Base-by-base conservation (phyloP, 2,113 vertebrate genomes). In the Lipophrys pholis region DNA sequence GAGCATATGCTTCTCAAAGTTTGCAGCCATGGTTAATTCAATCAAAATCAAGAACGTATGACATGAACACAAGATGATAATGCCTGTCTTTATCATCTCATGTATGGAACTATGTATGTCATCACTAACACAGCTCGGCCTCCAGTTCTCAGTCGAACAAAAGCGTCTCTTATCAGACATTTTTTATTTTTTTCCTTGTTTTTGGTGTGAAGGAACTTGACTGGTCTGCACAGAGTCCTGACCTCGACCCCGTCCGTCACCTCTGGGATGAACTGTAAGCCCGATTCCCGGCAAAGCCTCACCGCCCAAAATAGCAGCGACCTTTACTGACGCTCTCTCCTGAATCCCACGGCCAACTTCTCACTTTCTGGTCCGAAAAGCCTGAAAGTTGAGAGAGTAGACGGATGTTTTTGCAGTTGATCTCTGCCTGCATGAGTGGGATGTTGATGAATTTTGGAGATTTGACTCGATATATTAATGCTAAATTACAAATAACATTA, bases 231-330 rank as follows among this genome's bases (percentile, higher is more conserved):
- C 51, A 67, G 35, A 45, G 43, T n/a, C 64, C 50, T 6, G 51
- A 55, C 51, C 59, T 73, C 41, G 35, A 30, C 51, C 16, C 9
- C 12, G 30, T 73, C 42, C 43, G 56, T 49, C 70, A 64, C 52
- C 21, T 67, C 36, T 36, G 43, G 8, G 35, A 40, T 56, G 46
- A 63, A 39, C 38, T 49, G 59, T 41, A 62, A 38, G 50, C 16
- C 8, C 57, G 11, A 61, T 7, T 53, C 11, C 57, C n/a, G 21
- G 7, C 49, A 51, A 51, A 51, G 15, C 15, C 8, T 17, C 12
- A 53, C 54, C 51, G 63, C 54, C 50, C 64, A 54, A 67, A 67
- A 36, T 16, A 17, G 41, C 36, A 12, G 21, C 14, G 11, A 45
- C 0, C 38, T 21, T 64, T 30, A 16, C 38, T 36, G 46, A 50